Conservation (phyloP, 2,113 vertebrate genomes). For the Grantiella picta region DNA sequence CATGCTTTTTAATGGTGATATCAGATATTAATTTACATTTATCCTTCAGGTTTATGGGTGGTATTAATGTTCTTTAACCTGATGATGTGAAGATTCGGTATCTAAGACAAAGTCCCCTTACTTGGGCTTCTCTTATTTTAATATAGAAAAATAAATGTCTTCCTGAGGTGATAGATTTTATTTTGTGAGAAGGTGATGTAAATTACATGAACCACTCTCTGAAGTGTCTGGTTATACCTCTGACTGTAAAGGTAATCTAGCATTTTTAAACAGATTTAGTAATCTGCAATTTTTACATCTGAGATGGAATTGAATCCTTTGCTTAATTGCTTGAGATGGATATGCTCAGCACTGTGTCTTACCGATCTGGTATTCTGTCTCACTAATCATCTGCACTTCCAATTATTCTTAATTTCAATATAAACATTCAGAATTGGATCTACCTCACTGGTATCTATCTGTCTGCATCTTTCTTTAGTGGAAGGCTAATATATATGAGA, state of each 20-base stretch:
- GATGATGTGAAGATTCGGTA: neutral
- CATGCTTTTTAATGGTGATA: neutral
- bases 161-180: neutral
- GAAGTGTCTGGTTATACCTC: neutral
- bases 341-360: neutral
- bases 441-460: neutral
- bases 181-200: neutral
- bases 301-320: neutral
- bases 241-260: neutral
- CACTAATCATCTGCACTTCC: neutral
- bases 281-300: neutral
- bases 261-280: neutral
- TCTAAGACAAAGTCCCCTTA: neutral
- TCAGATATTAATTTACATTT: neutral
- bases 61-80: neutral
- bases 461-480: neutral
- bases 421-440: neutral
- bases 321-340: neutral
- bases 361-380: neutral
- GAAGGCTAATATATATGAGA: neutral
- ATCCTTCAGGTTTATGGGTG: neutral
- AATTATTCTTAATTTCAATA: neutral
- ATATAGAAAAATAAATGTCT: neutral
- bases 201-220: neutral
- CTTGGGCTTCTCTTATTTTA: neutral